Evolutionary conservation across 2,113 vertebrate species (phyloP).

Genomic region (Prochilodus magdalenae): DNA sequence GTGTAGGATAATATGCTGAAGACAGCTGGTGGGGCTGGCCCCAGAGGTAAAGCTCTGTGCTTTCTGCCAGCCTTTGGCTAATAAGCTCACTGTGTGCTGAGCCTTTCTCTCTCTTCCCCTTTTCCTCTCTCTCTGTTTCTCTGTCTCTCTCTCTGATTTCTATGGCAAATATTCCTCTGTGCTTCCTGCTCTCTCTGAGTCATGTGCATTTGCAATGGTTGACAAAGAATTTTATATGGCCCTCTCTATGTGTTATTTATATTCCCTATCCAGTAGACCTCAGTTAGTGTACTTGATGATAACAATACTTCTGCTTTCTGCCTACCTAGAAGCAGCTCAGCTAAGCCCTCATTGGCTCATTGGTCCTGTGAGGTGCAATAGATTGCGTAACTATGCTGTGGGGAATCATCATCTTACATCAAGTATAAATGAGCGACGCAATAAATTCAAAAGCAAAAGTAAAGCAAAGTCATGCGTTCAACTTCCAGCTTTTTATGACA

Average conservation of each 20-base stretch:
- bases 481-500: too few species aligned
- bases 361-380: slow-evolving; percentile 15
- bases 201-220: background rate
- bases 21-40: slow-evolving; percentile 4
- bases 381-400: slow-evolving; percentile 22
- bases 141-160: background rate
- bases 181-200: slow-evolving; percentile 19
- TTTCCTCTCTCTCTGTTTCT: background rate
- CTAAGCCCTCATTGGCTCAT: background rate
- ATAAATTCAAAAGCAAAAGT: background rate
- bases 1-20: background rate
- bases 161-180: background rate
- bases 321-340: slow-evolving; percentile 31
- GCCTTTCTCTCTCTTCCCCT: background rate
- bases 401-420: slow-evolving; percentile 2
- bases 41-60: slow-evolving; percentile 9
- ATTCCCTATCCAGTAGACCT: background rate
- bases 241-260: slow-evolving; percentile 23
- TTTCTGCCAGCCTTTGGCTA: background rate
- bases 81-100: slow-evolving; percentile 5
- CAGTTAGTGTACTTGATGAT: slow-evolving; percentile 24
- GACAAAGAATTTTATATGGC: slow-evolving; percentile 9
- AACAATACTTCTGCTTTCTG: slow-evolving; percentile 21
- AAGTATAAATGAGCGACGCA: slow-evolving; percentile 16
- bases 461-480: background rate